Percentiles rank a stretch among this genome's conserved stretches.
Conservation (phyloP, 1,140 invertebrate genomes). For the Mizuhopecten yessoensis region DNA sequence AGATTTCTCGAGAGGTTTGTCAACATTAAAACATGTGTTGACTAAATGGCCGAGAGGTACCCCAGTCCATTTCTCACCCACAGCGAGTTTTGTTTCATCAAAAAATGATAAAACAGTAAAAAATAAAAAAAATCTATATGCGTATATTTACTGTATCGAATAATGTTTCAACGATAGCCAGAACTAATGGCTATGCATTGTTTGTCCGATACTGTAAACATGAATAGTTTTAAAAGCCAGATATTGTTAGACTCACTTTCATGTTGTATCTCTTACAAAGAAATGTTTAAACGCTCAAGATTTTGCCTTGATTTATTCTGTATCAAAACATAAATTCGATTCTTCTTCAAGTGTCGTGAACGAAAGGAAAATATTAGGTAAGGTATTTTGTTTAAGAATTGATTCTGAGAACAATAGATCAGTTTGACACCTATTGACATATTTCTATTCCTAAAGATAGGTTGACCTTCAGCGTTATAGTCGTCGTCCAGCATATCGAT, state of each 20-base stretch:
- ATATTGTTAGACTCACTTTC: neutral
- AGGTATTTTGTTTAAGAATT: conserved; percentile 16
- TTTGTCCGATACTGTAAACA: neutral
- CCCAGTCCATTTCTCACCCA: neutral
- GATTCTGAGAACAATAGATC: neutral
- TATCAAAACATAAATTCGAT: neutral
- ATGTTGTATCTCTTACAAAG: conserved; percentile 1
- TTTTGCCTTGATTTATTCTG: conserved; percentile 6
- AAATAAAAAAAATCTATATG: neutral
- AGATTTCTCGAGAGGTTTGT: conserved; percentile 33
- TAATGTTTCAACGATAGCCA: neutral
- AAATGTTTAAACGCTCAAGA: neutral
- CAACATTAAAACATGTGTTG: neutral
- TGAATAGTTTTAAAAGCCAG: neutral
- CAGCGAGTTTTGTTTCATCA: neutral
- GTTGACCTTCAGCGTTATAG: neutral
- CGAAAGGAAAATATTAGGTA: neutral
- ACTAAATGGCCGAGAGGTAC: neutral
- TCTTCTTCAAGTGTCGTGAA: neutral
- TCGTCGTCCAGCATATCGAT: conserved; percentile 15
- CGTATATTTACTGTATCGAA: conserved; percentile 17
- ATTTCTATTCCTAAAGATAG: neutral
- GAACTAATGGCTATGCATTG: conserved; percentile 14
- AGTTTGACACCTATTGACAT: conserved; percentile 9
- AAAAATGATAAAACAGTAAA: neutral